Evolutionary conservation across 2,888 invertebrate genomes (phyloP).

Genomic region (Caenorhabditis afra): DNA sequence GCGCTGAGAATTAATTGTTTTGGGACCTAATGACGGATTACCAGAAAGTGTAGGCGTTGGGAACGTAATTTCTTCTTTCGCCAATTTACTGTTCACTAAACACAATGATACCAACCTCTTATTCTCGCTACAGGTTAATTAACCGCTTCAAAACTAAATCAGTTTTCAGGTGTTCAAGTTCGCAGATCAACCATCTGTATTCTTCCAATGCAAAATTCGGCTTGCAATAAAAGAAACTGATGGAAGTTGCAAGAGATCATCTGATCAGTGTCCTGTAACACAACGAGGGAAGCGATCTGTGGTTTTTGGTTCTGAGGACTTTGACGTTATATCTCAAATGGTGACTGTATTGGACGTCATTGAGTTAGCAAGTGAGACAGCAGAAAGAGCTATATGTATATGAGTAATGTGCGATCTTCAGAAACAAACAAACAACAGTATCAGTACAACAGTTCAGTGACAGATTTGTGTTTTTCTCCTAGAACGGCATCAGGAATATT

Average conservation of each 20-base stretch:
- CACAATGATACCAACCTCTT: too few relatives aligned
- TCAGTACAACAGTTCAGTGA: conserved; percentile 27
- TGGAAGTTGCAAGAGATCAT: conserved; percentile 70
- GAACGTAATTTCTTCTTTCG: too few relatives aligned
- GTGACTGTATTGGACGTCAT: conserved; percentile 76
- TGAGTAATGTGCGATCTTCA: neutral
- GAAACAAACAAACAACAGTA: conserved; percentile 12
- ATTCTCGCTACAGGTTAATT: too few relatives aligned
- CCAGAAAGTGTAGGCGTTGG: too few relatives aligned
- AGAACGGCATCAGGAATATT: conserved; percentile 64
- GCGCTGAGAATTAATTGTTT: too few relatives aligned
- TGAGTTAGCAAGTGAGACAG: conserved; percentile 70
- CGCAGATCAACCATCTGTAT: conserved; percentile 77
- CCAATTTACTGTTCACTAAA: too few relatives aligned
- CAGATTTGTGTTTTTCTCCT: conserved; percentile 70
- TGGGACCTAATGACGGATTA: too few relatives aligned
- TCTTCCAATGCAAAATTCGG: conserved; percentile 78
- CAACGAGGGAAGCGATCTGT: conserved; percentile 72
- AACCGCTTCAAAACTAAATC: too few relatives aligned
- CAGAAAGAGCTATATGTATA: neutral
- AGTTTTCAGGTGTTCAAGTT: conserved; percentile 77
- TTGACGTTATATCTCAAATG: conserved; percentile 76
- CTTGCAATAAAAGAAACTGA: conserved; percentile 74
- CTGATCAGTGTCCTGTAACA: conserved; percentile 73
- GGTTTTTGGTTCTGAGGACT: conserved; percentile 58